Percentiles rank a stretch among this genome's conserved stretches.
Evolutionary conservation across 2,113 vertebrate species (phyloP).

Genomic region (Isurus oxyrinchus): DNA sequence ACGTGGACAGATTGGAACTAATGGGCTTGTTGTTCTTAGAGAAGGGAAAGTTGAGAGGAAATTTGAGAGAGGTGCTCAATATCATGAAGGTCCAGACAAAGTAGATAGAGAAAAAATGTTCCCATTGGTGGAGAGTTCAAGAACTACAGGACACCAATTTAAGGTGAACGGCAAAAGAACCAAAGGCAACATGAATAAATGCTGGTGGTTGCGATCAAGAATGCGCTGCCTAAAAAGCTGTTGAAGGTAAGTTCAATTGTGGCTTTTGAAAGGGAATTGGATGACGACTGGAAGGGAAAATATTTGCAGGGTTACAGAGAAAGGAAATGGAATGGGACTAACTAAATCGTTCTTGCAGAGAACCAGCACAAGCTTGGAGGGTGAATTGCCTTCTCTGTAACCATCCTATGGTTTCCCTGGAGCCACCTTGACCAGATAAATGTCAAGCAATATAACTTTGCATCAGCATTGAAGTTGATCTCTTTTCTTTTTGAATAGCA

Average conservation of each 20-base stretch:
- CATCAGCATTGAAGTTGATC: background rate
- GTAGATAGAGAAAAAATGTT: background rate
- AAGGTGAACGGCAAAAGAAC: background rate
- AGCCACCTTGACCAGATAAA: background rate
- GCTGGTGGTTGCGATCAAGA: background rate
- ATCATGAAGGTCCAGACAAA: background rate
- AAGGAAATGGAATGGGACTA: too few relatives aligned
- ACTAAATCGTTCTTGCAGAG: background rate
- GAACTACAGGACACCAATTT: background rate
- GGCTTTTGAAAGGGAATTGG: background rate
- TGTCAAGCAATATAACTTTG: background rate
- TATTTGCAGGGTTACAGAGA: too few relatives aligned
- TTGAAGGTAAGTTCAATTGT: background rate
- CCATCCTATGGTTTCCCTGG: background rate
- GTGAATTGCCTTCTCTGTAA: background rate
- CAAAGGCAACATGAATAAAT: background rate
- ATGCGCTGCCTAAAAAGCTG: background rate
- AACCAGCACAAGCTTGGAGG: background rate
- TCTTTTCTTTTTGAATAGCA: slow-evolving; percentile 45
- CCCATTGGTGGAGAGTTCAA: background rate
- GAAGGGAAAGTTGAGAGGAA: background rate
- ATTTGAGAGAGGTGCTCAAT: background rate
- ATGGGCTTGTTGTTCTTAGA: background rate
- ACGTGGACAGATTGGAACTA: background rate
- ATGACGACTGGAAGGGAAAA: too few relatives aligned